A percentile compares a stretch with the other conserved stretches of the same genome.
phyloP scores from a whole-genome alignment of 2,888 invertebrate genomes.

The Frankliniella fusca region DNA sequence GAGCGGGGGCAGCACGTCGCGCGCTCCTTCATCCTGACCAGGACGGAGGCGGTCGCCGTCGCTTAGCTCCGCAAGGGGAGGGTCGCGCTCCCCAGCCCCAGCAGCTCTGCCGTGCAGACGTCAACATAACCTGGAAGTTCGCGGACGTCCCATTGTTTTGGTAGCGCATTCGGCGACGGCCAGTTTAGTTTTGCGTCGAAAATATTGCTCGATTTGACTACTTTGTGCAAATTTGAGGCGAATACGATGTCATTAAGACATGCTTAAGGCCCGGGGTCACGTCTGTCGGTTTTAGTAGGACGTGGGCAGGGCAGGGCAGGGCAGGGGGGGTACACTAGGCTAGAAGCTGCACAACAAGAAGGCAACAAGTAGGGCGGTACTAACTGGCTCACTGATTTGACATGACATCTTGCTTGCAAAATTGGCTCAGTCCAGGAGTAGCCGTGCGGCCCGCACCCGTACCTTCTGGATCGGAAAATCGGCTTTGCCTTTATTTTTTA shows the following conservation, averaged over 20 bases:
- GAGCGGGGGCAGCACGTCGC: no score
- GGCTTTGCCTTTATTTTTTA: neutral
- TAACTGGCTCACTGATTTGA: neutral
- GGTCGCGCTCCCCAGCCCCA: neutral
- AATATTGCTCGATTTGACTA: neutral
- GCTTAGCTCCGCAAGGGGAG: neutral
- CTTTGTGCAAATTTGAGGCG: no score
- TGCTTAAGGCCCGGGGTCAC: neutral
- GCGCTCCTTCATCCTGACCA: neutral
- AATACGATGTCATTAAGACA: neutral
- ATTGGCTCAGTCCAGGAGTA: neutral
- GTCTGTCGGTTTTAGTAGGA: neutral
- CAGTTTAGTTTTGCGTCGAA: neutral
- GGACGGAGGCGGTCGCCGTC: neutral
- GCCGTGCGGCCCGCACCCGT: no score
- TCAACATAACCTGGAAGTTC: constrained; percentile 17
- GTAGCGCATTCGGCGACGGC: neutral
- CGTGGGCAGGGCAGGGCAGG: neutral
- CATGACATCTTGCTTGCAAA: neutral
- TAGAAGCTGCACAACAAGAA: neutral
- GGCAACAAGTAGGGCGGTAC: constrained; percentile 14
- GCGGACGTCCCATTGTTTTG: neutral
- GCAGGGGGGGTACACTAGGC: neutral
- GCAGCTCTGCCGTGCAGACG: neutral
- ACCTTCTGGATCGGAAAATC: no score